Percentiles rank a stretch among this genome's conserved stretches.
Evolutionary conservation across 1,140 invertebrate species (phyloP).

Genomic region (Maconellicoccus hirsutus): DNA sequence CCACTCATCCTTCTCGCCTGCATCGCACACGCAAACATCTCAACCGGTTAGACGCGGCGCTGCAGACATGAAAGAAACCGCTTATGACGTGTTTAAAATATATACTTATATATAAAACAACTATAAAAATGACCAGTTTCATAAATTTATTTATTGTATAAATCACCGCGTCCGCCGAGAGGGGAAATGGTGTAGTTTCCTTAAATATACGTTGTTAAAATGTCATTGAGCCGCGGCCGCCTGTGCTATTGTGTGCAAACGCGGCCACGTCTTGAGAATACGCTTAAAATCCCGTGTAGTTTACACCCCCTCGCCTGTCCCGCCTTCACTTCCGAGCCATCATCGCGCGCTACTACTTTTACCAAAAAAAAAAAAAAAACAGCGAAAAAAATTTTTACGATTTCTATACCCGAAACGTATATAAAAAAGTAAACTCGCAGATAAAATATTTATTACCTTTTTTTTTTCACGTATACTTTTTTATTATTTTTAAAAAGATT

Average conservation of each 20-base stretch:
- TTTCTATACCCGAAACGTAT: no score
- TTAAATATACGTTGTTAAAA: slow-evolving; percentile 23
- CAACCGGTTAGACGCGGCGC: background rate
- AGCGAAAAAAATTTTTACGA: background rate
- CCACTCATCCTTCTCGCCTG: no score
- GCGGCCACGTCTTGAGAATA: background rate
- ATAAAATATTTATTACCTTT: slow-evolving; percentile 21
- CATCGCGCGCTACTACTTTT: background rate
- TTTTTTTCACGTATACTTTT: background rate
- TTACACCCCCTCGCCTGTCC: no score
- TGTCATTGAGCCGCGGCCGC: slow-evolving; percentile 16
- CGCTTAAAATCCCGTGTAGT: background rate
- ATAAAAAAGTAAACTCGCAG: background rate
- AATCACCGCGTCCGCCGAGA: background rate
- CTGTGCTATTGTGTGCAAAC: slow-evolving; percentile 16
- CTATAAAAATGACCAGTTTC: slow-evolving; percentile 22
- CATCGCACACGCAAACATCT: no score
- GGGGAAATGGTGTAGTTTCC: slow-evolving; percentile 19
- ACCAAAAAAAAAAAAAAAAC: slow-evolving; percentile 6
- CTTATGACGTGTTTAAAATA: slow-evolving; percentile 22
- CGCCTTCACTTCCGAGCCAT: background rate
- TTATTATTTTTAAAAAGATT: background rate
- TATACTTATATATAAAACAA: slow-evolving; percentile 21
- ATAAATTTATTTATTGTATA: slow-evolving; percentile 23
- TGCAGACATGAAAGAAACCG: slow-evolving; percentile 15